Evolutionary conservation across 2,888 invertebrate genomes (phyloP), one percentile per base, ranked within the genome.

Genomic region (Orthosia gracilis): DNA sequence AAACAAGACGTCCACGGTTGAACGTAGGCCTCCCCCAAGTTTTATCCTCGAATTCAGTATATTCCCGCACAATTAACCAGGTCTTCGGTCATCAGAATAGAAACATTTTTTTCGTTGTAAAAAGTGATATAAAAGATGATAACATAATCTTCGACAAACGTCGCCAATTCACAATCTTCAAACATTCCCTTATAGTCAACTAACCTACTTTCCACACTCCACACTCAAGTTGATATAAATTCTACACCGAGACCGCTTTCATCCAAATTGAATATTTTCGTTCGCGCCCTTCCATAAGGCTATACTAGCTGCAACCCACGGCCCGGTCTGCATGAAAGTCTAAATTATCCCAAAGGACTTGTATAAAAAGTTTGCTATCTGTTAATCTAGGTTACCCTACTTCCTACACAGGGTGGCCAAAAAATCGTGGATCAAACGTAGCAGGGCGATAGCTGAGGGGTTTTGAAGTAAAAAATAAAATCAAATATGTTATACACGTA

Each of bases 261-360:
- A 75, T 49, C 67, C 64, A 76, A 82, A 80, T 84, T 76, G 81
- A 82, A 76, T 83, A 70, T 74, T 52, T 82, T 80, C 49, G 54
- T 55, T 65, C 47, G 57, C 61, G 50, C 26, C 49, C 55, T 11
- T 26, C 18, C 23, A 49, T 31, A 59, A 7, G 12, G 13, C 3
- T 31, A 15, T 23, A 23, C 23, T 23, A 55, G 13, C 21, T 15
- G 5, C 15, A 7, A 1, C 2, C 55, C 5, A 15, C 55, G 23
- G 5, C 5, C 13, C 13, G 13, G 13, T 13, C 15, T 12, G 21
- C n/a, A 13, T 54, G 2, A 21, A 13, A 17, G 13, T 2, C 12
- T 21, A 12, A 3, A n/a, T n/a, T n/a, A 12, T 52, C 52, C 11
- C n/a, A n/a, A n/a, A 21, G 21, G 21, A 13, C 13, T 54, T 54